Percentiles rank a stretch among this genome's conserved stretches.
Evolutionary conservation across 2,797 vertebrate genomes (phyloP).

Genomic region (Sebastes miniatus): DNA sequence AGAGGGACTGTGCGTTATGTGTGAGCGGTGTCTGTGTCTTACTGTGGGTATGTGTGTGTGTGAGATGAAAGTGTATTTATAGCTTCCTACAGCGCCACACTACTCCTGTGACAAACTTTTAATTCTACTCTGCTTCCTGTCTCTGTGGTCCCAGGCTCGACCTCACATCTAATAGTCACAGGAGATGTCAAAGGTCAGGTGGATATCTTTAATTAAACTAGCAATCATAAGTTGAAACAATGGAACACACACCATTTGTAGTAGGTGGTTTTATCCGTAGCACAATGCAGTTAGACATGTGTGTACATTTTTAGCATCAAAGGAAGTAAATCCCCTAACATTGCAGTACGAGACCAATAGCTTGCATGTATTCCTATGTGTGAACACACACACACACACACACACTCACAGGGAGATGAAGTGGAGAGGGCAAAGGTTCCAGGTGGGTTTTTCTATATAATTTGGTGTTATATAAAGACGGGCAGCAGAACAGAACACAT

Average conservation of each 20-base stretch:
- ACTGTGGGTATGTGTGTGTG: conserved; percentile 36
- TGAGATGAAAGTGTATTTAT: conserved; percentile 87
- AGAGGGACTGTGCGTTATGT: conserved; percentile 56
- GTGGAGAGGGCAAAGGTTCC: background rate
- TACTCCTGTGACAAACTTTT: conserved; percentile 84
- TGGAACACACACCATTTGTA: background rate
- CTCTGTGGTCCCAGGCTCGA: conserved; percentile 73
- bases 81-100: conserved; percentile 79
- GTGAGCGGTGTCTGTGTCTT: conserved; percentile 61
- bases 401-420: background rate
- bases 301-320: background rate
- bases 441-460: background rate
- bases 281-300: background rate
- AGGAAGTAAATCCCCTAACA: background rate
- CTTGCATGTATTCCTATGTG: background rate
- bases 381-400: background rate
- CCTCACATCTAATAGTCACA: conserved; percentile 16
- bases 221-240: background rate
- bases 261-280: background rate
- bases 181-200: conserved; percentile 11
- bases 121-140: conserved; percentile 91
- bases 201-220: background rate
- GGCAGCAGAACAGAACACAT: background rate
- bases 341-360: background rate
- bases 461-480: background rate